phyloP scores from a whole-genome alignment of 2,797 vertebrate species.

The Myotis planiceps region DNA sequence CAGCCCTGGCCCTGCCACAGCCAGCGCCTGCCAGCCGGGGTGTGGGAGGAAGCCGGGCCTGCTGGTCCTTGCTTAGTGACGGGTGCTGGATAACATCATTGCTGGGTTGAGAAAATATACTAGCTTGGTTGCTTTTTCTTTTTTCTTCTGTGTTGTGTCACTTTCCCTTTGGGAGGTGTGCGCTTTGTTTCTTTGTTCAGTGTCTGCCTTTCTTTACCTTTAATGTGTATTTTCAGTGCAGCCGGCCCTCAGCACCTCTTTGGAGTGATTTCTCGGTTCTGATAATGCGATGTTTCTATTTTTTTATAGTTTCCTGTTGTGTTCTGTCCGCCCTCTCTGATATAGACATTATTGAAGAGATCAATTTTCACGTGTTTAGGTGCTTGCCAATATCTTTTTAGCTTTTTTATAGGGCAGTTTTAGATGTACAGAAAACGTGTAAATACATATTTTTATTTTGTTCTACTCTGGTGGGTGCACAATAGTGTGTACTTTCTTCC shows the following conservation, averaged over 20 bases:
- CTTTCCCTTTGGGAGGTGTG: neutral
- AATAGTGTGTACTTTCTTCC: neutral
- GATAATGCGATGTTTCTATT: slow-evolving; percentile 3
- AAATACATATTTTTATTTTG: neutral
- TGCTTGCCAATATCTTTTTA: neutral
- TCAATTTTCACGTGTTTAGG: neutral
- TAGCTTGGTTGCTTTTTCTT: neutral
- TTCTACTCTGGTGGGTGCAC: neutral
- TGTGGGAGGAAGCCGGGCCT: neutral
- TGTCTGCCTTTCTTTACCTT: slow-evolving; percentile 52
- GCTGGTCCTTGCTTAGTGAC: neutral
- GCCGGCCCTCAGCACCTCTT: neutral
- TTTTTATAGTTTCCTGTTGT: slow-evolving; percentile 52
- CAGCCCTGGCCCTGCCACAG: neutral
- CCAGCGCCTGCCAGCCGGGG: neutral
- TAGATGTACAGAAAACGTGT: slow-evolving; percentile 2
- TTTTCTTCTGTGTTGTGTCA: neutral
- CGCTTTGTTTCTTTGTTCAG: slow-evolving; percentile 21
- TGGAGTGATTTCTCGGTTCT: neutral
- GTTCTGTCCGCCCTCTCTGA: neutral
- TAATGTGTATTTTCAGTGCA: slow-evolving; percentile 43
- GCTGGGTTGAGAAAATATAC: neutral
- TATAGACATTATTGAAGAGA: neutral
- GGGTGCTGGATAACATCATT: neutral
- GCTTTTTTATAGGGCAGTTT: neutral